Evolutionary conservation across 1,140 invertebrate genomes (phyloP), one percentile per base, ranked within the genome.

Genomic region (Ostrea denselamellosa): DNA sequence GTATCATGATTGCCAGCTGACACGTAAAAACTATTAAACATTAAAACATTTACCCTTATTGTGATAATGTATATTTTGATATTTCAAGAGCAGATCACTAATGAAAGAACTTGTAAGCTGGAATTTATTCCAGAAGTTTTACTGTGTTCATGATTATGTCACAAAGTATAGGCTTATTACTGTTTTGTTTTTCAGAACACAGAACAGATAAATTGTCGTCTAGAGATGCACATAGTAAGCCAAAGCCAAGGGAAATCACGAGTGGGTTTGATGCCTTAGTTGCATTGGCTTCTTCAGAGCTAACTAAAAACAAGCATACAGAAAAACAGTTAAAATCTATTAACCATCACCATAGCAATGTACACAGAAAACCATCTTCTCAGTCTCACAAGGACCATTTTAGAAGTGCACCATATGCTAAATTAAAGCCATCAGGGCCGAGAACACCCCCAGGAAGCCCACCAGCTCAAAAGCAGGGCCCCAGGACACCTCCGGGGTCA

Each of bases 261-360:
- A 97, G 97, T 91, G 97, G 97, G 54, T 98, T 98, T 95, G 97
- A 98, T 95, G 96, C 97, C 85, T 95, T 98, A 89, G 97, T 98
- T 87, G 97, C 97, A 44, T 97, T 98, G 94, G 97, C 97, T 9
- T 97, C 97, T 5, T 97, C 97, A 2, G 97, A 97, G 91, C 95
- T 98, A 92, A 85, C 81, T 86, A 17, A 96, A 97, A 89, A 96
- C 97, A 54, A 96, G 97, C 93, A 96, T 96, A 90, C 90, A 85
- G 58, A 84, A 85, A 53, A 85, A 85, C 52, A 86, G 34, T 34
- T 58, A 19, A 51, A 77, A n/a, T 51, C 68, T 54, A 54, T 8
- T 28, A 34, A 85, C 28, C 44, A 51, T 12, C n/a, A 77, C 14
- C 52, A 52, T n/a, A 85, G 54, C 17, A 54, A 85, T 56, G 53